Base-by-base conservation (phyloP, 2,888 invertebrate genomes). In the Tuta absoluta region DNA sequence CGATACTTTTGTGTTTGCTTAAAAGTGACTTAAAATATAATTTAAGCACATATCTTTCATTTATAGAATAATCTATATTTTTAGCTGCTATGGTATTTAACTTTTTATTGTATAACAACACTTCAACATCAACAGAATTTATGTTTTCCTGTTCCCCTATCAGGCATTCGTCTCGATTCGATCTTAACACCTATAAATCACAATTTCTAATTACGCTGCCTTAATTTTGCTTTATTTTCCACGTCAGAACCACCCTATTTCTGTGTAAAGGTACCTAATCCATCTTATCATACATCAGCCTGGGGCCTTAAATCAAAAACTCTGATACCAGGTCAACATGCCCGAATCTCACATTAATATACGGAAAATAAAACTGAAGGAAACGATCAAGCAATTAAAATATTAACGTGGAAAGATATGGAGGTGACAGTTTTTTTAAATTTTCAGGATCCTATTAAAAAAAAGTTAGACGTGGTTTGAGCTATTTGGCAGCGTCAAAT, bases 331-430 rank as follows among this genome's bases (percentile, higher is more conserved):
- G 56, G 73, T 74, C 75, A 68, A 75, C 71, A 80, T 79, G 78
- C 81, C 75, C 75, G 77, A 77, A 81, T 83, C 80, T 80, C 85
- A 76, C 84, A 85, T 88, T 87, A 86, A 86, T 84, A 84, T 79
- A 77, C 81, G 78, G 75, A 87, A 87, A 89, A 86, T 80, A 84
- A 85, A 82, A 86, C 78, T 81, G 78, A 74, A 80, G 82, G 82
- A 82, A 82, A 87, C 80, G 70, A 70, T 74, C 63, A 63, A 51
- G 62, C 66, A 66, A 66, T 66, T 66, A 66, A 66, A 66, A 66
- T 64, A 17, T 66, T 66, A 71, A 66, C 69, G 68, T 53, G 1
- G 69, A 64, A 68, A 71, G 23, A 19, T 1, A 60, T 86, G 68
- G 88, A 87, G 86, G 17, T 14, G 28, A 56, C 5, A 33, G 17